Base-by-base conservation (phyloP, 2,888 invertebrate species). In the Alloplasta piceator region DNA sequence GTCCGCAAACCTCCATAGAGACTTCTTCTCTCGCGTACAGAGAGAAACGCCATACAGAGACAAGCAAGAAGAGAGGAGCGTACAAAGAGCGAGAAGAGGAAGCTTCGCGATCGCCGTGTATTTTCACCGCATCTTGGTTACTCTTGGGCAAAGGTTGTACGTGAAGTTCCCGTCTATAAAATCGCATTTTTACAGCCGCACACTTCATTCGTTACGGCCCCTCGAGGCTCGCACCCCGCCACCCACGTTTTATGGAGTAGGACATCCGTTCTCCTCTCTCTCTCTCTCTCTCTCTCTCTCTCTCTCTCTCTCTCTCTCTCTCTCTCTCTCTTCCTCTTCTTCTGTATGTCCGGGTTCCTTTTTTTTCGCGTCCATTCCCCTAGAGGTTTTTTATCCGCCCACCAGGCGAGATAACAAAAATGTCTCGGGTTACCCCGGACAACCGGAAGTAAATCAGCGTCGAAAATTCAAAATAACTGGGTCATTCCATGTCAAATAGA, bases 141-240 rank as follows among this genome's bases (percentile, higher is more conserved):
- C 87, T 86, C 72, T 26, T 85, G 83, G 84, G 16, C 52, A 12
- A 12, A 5, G 84, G 83, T 88, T 86, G 85, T 87, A 87, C 83
- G 85, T 67, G 83, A 84, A 80, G 83, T 84, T 83, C 83, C 14
- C 86, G 82, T 86, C 87, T 86, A 88, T 89, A 88, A 89, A 88
- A 90, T 84, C 86, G 81, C 87, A 87, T 89, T 88, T 90, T 90
- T 88, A 87, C 87, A 86, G 82, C 86, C 80, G 81, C 84, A 85
- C 87, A 88, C 87, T 88, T 88, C 86, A 88, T 89, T 88, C 87
- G 88, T 87, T 86, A 86, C 84, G 85, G 83, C 80, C 84, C 75
- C 78, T 83, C 66, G 76, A 77, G 76, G 84, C 83, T 84, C 79
- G 81, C 83, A 78, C 80, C 82, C 84, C 83, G 82, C 87, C 87